These are phyloP conservation scores for Lampris megalopsis DNA, from an alignment of 2,113 vertebrate species.

Conservation along the genomic window DNA sequence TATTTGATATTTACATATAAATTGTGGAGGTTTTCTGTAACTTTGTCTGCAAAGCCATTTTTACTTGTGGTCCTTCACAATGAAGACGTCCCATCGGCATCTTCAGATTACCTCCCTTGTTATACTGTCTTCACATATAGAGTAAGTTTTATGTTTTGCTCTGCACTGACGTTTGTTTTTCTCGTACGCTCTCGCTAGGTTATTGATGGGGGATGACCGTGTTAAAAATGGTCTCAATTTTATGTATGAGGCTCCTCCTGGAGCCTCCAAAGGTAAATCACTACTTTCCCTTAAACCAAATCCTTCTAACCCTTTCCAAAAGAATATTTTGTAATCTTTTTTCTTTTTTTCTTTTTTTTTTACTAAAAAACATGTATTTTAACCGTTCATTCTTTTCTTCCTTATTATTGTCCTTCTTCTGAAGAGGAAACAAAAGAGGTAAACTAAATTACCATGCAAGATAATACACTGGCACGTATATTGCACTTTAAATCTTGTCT, in stretches of 20 bases:
- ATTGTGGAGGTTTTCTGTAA: too few species aligned
- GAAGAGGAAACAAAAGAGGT: slow-evolving; percentile 97
- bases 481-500: not conserved
- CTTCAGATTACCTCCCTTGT: not conserved
- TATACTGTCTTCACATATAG: not conserved
- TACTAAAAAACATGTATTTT: not conserved
- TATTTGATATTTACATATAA: too few species aligned
- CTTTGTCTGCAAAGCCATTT: not conserved
- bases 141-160: not conserved
- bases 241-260: slow-evolving; percentile 98
- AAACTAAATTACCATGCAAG: slow-evolving; percentile 46
- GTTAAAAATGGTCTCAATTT: slow-evolving; percentile 99
- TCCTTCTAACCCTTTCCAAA: not conserved
- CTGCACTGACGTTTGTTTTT: not conserved
- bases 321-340: not conserved
- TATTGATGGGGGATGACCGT: slow-evolving; percentile 98
- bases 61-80: not conserved
- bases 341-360: not conserved
- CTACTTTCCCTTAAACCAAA: not conserved
- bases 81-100: not conserved
- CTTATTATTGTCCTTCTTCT: slow-evolving; percentile 34
- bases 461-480: not conserved
- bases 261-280: slow-evolving; percentile 93
- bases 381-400: not conserved
- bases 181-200: slow-evolving; percentile 73